A percentile compares a stretch with the other conserved stretches of the same genome.
Conservation (phyloP, 2,113 vertebrate species). For the Chamaetylas fuelleborni region DNA sequence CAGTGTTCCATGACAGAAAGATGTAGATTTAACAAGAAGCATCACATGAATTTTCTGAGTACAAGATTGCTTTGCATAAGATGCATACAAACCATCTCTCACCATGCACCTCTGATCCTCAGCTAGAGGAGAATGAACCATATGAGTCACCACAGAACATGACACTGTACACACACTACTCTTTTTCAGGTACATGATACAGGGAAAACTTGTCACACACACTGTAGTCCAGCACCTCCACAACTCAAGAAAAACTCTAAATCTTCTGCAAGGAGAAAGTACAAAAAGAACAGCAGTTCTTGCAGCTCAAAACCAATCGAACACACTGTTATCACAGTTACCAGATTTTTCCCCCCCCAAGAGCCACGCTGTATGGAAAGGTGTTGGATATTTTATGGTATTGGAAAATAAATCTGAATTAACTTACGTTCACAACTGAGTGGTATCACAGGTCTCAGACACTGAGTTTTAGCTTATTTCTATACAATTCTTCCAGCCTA, state of each 20-base stretch:
- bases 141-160: not conserved
- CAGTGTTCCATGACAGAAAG: not conserved
- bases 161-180: not conserved
- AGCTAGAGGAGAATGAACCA: not conserved
- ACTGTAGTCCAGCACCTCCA: not conserved
- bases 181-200: not conserved
- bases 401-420: not conserved
- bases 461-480: not conserved
- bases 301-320: not conserved
- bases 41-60: not conserved
- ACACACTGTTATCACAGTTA: not conserved
- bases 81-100: not conserved
- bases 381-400: not conserved
- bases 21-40: not conserved
- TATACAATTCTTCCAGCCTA: not conserved
- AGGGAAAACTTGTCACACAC: not conserved
- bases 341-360: fast-evolving
- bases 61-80: not conserved
- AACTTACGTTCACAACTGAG: not conserved
- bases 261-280: not conserved
- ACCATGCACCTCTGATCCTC: not conserved
- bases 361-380: fast-evolving
- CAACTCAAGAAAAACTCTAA: not conserved
- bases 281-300: not conserved
- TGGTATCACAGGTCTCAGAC: not conserved